Evolutionary conservation across 2,888 invertebrate genomes (phyloP).

Genomic region (Ennomos fuscantarius): DNA sequence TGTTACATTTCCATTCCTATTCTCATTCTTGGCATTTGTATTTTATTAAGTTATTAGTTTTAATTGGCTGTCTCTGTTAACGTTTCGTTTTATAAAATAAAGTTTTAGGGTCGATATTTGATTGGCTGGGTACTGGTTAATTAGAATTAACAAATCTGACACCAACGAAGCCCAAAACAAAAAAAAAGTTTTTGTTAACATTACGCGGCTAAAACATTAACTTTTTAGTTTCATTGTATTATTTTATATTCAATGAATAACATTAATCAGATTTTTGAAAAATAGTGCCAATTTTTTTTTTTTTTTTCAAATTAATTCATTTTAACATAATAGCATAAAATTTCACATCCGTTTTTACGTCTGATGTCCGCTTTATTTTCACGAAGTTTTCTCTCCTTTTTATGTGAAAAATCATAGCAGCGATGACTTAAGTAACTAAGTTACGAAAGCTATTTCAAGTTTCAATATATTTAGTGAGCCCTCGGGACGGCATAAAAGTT

Average conservation of each 20-base stretch:
- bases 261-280: background rate
- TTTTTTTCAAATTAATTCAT: no score
- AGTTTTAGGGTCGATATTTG: no score
- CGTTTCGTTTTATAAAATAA: no score
- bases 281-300: background rate
- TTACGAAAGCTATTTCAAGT: slow-evolving; percentile 62
- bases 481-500: slow-evolving; percentile 42
- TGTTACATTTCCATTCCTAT: slow-evolving; percentile 12
- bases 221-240: no score
- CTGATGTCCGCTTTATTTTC: slow-evolving; percentile 1
- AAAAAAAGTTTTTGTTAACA: no score
- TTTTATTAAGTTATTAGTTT: background rate
- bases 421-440: slow-evolving; percentile 53
- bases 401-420: slow-evolving; percentile 48
- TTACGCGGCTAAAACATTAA: no score
- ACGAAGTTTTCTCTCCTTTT: slow-evolving; percentile 43
- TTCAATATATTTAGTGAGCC: slow-evolving; percentile 50
- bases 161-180: no score
- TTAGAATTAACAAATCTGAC: no score
- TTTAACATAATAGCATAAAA: no score
- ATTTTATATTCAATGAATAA: no score
- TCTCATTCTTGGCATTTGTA: slow-evolving; percentile 6
- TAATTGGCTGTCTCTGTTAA: background rate
- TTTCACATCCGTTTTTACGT: background rate
- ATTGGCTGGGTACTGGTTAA: no score